Evolutionary conservation across 2,888 invertebrate species (phyloP).

Genomic region (Melinaea marsaeus): DNA sequence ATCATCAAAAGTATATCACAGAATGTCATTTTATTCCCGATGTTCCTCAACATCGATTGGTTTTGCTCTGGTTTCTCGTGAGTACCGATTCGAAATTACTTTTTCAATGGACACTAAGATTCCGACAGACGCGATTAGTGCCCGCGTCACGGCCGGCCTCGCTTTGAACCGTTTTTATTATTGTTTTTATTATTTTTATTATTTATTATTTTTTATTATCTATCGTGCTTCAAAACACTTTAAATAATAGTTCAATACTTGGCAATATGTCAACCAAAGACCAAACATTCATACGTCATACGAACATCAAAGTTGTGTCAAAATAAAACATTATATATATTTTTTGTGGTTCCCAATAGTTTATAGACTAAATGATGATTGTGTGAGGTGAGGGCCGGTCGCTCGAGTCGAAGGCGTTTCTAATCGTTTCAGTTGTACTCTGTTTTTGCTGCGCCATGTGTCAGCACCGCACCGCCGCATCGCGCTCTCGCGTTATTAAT

Average conservation of each 20-base stretch:
- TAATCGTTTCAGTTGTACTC: constrained; percentile 69
- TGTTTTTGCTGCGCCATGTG: constrained; percentile 73
- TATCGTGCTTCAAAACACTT: neutral
- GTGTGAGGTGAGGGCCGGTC: constrained; percentile 52
- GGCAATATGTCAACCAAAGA: too few relatives aligned
- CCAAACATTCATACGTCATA: too few relatives aligned
- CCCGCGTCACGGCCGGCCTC: constrained; percentile 63
- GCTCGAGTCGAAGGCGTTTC: constrained; percentile 62
- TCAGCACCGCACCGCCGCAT: constrained; percentile 53
- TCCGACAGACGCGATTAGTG: constrained; percentile 72
- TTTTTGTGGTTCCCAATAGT: too few relatives aligned
- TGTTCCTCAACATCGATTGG: constrained; percentile 54
- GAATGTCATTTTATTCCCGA: constrained; percentile 3
- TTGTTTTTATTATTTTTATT: too few relatives aligned
- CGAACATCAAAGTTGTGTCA: neutral
- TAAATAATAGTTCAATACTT: neutral
- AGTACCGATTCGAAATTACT: constrained; percentile 46
- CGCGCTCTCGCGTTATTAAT: constrained; percentile 67
- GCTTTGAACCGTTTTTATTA: constrained; percentile 69
- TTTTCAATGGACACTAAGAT: constrained; percentile 61
- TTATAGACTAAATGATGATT: constrained; percentile 11
- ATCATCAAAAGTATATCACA: neutral
- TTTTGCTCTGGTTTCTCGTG: constrained; percentile 55
- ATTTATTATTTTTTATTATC: too few relatives aligned
- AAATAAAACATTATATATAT: neutral